These are phyloP conservation scores for Myodes glareolus DNA, from an alignment of 2,113 vertebrate species.

Conservation along the genomic window DNA sequence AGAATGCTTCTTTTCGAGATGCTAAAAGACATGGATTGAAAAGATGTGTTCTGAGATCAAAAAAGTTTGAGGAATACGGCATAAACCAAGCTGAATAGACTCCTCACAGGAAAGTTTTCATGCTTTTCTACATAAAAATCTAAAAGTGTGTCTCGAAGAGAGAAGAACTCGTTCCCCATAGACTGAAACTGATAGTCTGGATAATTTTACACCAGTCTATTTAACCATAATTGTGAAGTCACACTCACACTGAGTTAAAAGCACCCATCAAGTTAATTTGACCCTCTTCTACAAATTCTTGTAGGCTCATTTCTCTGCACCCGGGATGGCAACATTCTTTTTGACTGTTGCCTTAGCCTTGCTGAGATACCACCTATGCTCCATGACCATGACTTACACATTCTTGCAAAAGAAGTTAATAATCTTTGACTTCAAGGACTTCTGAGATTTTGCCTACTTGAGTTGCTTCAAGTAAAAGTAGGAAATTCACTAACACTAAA, in stretches of 20 bases:
- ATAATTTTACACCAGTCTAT: background rate
- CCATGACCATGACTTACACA: background rate
- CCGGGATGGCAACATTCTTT: background rate
- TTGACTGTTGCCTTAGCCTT: background rate
- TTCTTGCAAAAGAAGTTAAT: background rate
- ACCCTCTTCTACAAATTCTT: background rate
- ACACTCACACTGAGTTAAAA: background rate
- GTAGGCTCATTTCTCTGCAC: background rate
- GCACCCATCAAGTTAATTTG: background rate
- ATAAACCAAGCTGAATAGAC: background rate
- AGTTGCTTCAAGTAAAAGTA: background rate
- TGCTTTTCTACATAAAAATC: conserved; percentile 29
- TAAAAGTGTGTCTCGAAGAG: background rate
- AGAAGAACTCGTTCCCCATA: background rate
- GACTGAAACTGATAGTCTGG: background rate
- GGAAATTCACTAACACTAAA: background rate
- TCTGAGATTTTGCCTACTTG: background rate
- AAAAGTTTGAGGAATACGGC: conserved; percentile 22
- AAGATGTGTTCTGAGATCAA: background rate
- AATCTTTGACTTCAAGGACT: background rate
- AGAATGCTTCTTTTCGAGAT: background rate
- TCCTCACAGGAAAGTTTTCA: background rate
- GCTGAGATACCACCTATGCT: background rate
- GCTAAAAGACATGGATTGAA: conserved; percentile 14
- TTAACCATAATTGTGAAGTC: background rate